phyloP scores from a whole-genome alignment of 2,888 invertebrate species.

The Acleris sparsana region DNA sequence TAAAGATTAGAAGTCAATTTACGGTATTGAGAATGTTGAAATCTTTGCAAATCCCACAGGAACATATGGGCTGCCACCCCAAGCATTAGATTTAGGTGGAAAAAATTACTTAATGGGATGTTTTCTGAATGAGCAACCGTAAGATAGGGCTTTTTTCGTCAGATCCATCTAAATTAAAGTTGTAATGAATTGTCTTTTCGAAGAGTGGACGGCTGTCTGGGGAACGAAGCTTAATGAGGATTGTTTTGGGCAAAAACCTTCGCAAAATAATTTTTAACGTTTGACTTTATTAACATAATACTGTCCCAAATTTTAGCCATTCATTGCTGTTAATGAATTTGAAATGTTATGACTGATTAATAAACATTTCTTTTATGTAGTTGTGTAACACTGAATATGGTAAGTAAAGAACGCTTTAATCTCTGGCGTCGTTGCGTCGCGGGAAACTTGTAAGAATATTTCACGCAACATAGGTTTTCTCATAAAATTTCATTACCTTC shows the following conservation, averaged over 20 bases:
- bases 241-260: constrained; percentile 11
- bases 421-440: constrained; percentile 30
- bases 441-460: constrained; percentile 27
- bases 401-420: constrained; percentile 12
- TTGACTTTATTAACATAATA: constrained; percentile 9
- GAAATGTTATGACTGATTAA: background rate
- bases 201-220: constrained; percentile 19
- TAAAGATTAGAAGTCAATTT: constrained; percentile 45
- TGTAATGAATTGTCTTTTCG: constrained; percentile 32
- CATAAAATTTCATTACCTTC: constrained; percentile 36
- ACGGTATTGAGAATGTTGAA: constrained; percentile 24
- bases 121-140: constrained; percentile 73
- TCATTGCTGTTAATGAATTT: no score
- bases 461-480: constrained; percentile 34
- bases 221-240: constrained; percentile 21
- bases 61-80: constrained; percentile 78
- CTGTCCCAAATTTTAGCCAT: background rate
- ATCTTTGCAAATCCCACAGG: constrained; percentile 62
- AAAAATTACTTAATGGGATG: constrained; percentile 82
- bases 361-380: background rate
- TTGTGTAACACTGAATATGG: constrained; percentile 4
- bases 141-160: constrained; percentile 56
- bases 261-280: constrained; percentile 13
- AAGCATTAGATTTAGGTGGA: constrained; percentile 75
- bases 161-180: constrained; percentile 48